phyloP scores from a whole-genome alignment of 1,140 invertebrate species.

The Zaprionus ornatus region DNA sequence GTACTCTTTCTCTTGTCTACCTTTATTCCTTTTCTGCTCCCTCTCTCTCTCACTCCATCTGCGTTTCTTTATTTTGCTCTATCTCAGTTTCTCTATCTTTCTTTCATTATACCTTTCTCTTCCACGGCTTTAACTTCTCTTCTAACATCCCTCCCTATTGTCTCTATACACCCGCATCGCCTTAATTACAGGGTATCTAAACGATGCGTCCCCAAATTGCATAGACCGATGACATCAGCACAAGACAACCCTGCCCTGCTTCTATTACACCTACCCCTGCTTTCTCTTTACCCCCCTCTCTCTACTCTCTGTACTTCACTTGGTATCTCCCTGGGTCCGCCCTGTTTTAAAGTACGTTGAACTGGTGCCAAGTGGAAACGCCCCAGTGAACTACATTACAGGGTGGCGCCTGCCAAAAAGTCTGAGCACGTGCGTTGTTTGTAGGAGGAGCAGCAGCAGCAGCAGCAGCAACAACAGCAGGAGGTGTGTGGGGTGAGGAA shows the following conservation, averaged over 20 bases:
- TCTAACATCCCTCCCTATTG: too few relatives aligned
- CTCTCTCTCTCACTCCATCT: too few relatives aligned
- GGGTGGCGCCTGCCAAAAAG: slow-evolving; percentile 60
- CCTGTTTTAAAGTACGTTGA: slow-evolving; percentile 70
- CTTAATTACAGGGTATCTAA: slow-evolving; percentile 15
- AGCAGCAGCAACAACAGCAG: neutral
- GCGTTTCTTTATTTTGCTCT: too few relatives aligned
- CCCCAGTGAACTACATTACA: slow-evolving; percentile 73
- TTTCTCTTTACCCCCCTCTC: neutral
- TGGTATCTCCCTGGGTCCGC: neutral
- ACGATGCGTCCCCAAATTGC: slow-evolving; percentile 14
- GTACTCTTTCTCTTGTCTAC: too few relatives aligned
- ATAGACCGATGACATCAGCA: slow-evolving; percentile 63
- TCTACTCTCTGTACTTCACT: neutral
- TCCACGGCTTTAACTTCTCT: too few relatives aligned
- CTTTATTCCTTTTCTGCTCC: too few relatives aligned
- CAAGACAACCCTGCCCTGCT: slow-evolving; percentile 7
- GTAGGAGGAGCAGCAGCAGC: neutral
- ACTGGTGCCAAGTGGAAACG: slow-evolving; percentile 76
- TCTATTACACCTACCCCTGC: neutral
- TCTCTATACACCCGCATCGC: neutral
- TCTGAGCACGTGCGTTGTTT: slow-evolving; percentile 63
- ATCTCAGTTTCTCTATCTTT: neutral
- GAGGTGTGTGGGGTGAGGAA: neutral
- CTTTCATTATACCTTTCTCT: neutral